Evolutionary conservation across 2,113 vertebrate species (phyloP).

Genomic region (Syngnathus floridae): DNA sequence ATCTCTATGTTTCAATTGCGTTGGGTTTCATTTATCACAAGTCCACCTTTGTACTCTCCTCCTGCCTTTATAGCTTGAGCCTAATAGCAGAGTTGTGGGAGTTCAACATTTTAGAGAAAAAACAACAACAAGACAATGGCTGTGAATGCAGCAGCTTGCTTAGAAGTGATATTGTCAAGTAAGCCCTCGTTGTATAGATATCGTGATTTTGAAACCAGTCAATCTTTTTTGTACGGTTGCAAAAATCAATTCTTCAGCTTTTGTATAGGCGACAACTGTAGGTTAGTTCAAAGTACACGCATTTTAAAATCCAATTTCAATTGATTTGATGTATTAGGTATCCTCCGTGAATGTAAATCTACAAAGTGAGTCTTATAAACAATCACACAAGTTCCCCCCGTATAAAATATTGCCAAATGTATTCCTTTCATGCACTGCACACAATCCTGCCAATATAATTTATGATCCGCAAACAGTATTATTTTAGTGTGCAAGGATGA

Average conservation of each 20-base stretch:
- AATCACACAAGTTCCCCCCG: background rate
- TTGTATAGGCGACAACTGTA: background rate
- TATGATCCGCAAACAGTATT: background rate
- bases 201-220: too few species aligned
- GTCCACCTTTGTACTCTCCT: background rate
- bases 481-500: background rate
- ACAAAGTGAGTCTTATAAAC: background rate
- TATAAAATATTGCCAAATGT: background rate
- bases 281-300: background rate
- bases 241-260: background rate
- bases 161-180: too few species aligned
- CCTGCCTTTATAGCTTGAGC: background rate
- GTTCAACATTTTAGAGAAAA: background rate
- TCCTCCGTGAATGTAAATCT: background rate
- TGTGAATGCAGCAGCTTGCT: too few species aligned
- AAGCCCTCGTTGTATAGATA: too few species aligned
- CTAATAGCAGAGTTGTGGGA: background rate
- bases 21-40: conserved; percentile 32
- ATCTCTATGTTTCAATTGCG: conserved; percentile 34
- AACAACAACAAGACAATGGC: background rate
- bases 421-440: background rate
- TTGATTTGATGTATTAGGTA: background rate
- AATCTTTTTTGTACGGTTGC: background rate
- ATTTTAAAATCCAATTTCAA: background rate
- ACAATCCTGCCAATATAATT: background rate